Conservation (phyloP, 2,888 invertebrate species). For the Eupithecia subfuscata region DNA sequence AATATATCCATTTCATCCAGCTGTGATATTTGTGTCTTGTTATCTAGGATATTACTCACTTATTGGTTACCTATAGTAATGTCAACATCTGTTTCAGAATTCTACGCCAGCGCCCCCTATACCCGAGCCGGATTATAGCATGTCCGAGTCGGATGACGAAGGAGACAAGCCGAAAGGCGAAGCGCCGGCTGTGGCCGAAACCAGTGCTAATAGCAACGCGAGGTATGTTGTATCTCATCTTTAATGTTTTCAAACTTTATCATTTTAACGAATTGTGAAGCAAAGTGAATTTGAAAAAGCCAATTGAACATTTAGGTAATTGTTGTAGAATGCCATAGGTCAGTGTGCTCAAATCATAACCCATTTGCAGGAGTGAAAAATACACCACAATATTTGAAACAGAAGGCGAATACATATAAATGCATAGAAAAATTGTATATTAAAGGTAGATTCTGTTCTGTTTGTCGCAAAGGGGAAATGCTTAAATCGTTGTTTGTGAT, state of each 20-base stretch:
- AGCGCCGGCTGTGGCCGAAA: slow-evolving; percentile 84
- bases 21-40: background rate
- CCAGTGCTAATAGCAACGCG: slow-evolving; percentile 90
- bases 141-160: slow-evolving; percentile 93
- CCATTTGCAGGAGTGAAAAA: slow-evolving; percentile 68
- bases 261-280: background rate
- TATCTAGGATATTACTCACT: background rate
- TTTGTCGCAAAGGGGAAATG: slow-evolving; percentile 52
- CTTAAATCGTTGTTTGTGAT: slow-evolving; percentile 52
- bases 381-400: slow-evolving; percentile 71
- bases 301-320: background rate
- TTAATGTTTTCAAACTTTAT: background rate
- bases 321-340: background rate
- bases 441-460: slow-evolving; percentile 39
- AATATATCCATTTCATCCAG: background rate
- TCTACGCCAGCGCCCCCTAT: slow-evolving; percentile 89
- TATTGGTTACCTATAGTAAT: background rate
- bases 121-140: slow-evolving; percentile 95
- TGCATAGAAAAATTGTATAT: slow-evolving; percentile 37
- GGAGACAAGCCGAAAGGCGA: slow-evolving; percentile 83
- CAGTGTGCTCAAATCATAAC: slow-evolving; percentile 34
- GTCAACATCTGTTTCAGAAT: slow-evolving; percentile 59
- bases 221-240: slow-evolving; percentile 68
- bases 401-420: slow-evolving; percentile 61
- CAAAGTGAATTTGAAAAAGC: background rate